Evolutionary conservation across 2,797 vertebrate genomes (phyloP), one percentile per base, ranked within the genome.

Genomic region (Epinephelus malabaricus): DNA sequence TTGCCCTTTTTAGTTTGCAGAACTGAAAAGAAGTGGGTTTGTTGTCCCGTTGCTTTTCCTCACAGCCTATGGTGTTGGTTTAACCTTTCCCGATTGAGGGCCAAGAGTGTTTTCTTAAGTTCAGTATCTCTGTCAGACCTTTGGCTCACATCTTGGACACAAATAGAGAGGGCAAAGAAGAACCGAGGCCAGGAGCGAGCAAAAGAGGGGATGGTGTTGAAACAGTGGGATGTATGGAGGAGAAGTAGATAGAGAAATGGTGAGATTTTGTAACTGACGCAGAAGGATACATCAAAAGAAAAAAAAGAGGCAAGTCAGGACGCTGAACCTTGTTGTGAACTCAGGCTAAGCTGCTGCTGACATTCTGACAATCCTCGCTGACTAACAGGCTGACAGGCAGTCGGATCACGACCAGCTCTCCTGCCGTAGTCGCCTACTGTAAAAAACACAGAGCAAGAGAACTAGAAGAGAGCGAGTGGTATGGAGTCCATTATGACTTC

Each of bases 31-130:
- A 80, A 72, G 66, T 46, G 59, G 34, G 74, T 77, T 79, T 88
- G 78, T 85, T 88, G 84, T 86, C 66, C 55, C 58, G 30, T 76
- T 74, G 55, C 70, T 74, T 84, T 83, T 19, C 68, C 56, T 63
- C 30, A 1, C 46, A 61, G 75, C 70, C 74, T 50, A 14, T 5
- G 46, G 62, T 89, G 86, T 89, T 92, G 80, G 19, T 88, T 90
- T 92, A 92, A 91, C 89, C 40, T 87, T 89, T 74, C 67, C 43
- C 54, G 77, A 84, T 83, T 69, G 40, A 81, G 78, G 81, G 49
- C 61, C 65, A 68, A 67, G 34, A 70, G 58, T 89, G 86, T 93
- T 93, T 91, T 91, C 78, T 85, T 86, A 86, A 89, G 80, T 90
- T 91, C 40, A 4, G 53, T 87, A 90, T 92, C 89, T 89, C 60